Base-by-base conservation (phyloP, 2,113 vertebrate species). In the Amphilophus citrinellus region DNA sequence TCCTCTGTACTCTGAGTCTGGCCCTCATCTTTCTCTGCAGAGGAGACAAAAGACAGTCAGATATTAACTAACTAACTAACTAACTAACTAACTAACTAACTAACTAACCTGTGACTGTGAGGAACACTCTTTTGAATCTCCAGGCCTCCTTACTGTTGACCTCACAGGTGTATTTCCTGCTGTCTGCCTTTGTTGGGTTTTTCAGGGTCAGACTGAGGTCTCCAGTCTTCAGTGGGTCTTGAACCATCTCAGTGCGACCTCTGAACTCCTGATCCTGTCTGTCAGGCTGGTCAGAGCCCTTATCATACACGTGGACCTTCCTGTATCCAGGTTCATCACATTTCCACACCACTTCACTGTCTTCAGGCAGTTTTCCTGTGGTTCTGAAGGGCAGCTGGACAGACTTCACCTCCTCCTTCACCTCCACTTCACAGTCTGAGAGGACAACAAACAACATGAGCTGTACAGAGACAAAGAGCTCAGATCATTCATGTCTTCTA, bases 181-280 rank as follows among this genome's bases (percentile, higher is more conserved):
- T 60, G 76, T 77, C 37, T 47, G 39, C 2, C 22, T 44, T 3
- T 0, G 39, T 62, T 17, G 42, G 24, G 10, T 22, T 0, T 35
- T 7, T 53, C 27, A 53, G 42, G 59, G 7, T 78, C 76, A 78
- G 59, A 78, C 59, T 1, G 53, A 76, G 30, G 71, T 76, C 20
- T 76, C 71, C 47, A 0, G 50, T 0, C n/a, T 2, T 53, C 76
- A 78, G 59, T 10, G 32, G 59, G 24, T 78, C 59, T 50, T 50
- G 6, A 6, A 10, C 50, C 37, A 78, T 62, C 59, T 62, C 24
- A 0, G 76, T 50, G 1, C 76, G 59, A 6, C 11, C 8, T 7
- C 10, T 20, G 24, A 62, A 68, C 14, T 20, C 5, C 0, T 62
- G 4, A 0, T 32, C 39, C 17, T n/a, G n/a, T n/a, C n/a, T n/a